phyloP scores from a whole-genome alignment of 1,140 invertebrate species.

The Saccostrea echinata region DNA sequence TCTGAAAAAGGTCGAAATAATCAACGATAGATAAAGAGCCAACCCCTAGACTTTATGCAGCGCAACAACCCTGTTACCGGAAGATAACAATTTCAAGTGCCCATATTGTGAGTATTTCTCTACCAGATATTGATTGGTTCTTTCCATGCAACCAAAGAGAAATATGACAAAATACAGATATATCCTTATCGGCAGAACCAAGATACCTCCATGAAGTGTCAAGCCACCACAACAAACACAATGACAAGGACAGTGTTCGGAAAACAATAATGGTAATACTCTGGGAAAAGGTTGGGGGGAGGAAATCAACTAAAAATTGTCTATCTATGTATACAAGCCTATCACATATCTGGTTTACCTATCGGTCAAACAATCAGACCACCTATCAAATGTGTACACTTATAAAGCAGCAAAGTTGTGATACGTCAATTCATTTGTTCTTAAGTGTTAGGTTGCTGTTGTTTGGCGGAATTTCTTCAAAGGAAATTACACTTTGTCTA shows the following conservation, averaged over 20 bases:
- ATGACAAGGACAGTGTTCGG: not conserved
- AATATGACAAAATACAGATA: conserved; percentile 7
- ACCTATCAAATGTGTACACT: too few species aligned
- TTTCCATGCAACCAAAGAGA: not conserved
- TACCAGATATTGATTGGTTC: conserved; percentile 3
- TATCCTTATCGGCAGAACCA: not conserved
- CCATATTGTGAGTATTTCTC: conserved; percentile 20
- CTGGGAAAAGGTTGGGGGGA: too few species aligned
- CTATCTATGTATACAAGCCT: too few species aligned
- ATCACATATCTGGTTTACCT: too few species aligned
- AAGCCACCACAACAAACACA: not conserved
- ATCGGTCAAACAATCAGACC: too few species aligned
- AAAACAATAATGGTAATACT: too few species aligned
- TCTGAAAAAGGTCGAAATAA: conserved; percentile 13
- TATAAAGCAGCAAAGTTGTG: too few species aligned
- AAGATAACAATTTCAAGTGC: not conserved
- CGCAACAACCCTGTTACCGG: not conserved
- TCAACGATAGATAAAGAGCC: not conserved
- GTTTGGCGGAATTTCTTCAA: too few species aligned
- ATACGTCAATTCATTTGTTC: too few species aligned
- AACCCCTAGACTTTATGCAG: not conserved
- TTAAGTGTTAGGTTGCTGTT: too few species aligned
- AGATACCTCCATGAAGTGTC: not conserved
- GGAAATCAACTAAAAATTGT: too few species aligned
- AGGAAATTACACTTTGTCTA: too few species aligned